Base-by-base conservation (phyloP, 1,140 invertebrate genomes). In the Phenacoccus solenopsis region DNA sequence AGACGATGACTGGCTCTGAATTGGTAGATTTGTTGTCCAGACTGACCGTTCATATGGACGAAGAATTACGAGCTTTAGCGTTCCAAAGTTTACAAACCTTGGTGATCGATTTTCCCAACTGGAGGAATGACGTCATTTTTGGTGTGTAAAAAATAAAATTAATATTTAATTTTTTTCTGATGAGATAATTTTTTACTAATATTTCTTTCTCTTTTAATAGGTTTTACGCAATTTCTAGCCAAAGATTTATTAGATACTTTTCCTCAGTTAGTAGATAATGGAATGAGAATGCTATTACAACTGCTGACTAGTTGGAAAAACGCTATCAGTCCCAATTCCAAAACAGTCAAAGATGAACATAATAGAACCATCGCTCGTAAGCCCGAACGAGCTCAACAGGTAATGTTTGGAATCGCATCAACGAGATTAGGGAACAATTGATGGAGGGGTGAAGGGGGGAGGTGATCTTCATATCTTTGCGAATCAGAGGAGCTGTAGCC, bases 11-110 rank as follows among this genome's bases (percentile, higher is more conserved):
- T 22, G 85, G 91, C 12, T 85, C 87, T 16, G 96, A 98, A 79
- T 81, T 99, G 67, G 92, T 99, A 0, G 97, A 99, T 76, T 80
- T 99, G 59, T 81, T 99, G 0, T 84, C 87, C 9, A 82, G 97
- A 13, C 84, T 98, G 5, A 98, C 96, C 0, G 90, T 98, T 1
- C 91, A 94, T 75, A 91, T 94, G 87, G 91, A 94, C 73, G 91
- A 94, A 78, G 91, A 94, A 79, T 78, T 94, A n/a, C 83, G 90
- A 21, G 90, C 86, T 0, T 81, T 98, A 61, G 94, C 97, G 1
- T 97, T 94, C 81, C 94, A 98, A 78, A 95, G 95, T 75, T 81
- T 99, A 1, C 96, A 98, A 78, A 97, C 93, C 71, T 82, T 99
- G 13, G 90, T 98, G 9, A 85, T 93, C 21, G 96, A 99, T 79